Percentiles rank a stretch among this genome's conserved stretches.
These are phyloP conservation scores for Hypomecis atomaria DNA, from an alignment of 2,888 invertebrate species.

Conservation along the genomic window DNA sequence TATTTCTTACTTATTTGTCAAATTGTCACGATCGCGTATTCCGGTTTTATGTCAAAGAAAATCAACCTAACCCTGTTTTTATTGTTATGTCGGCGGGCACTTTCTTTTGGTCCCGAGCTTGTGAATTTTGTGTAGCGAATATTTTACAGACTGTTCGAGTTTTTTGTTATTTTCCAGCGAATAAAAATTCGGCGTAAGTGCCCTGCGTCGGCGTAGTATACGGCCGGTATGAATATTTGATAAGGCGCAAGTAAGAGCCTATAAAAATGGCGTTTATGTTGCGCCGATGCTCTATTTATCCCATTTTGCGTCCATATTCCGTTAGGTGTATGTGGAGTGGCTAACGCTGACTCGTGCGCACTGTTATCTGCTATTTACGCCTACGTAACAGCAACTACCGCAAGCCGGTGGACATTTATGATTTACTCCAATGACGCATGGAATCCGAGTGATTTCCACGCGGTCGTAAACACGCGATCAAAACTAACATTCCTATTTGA, in stretches of 20 bases:
- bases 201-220: neutral
- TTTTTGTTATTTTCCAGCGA: slow-evolving; percentile 10
- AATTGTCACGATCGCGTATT: slow-evolving; percentile 42
- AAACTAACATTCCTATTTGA: slow-evolving; percentile 30
- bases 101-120: slow-evolving; percentile 36
- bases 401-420: slow-evolving; percentile 38
- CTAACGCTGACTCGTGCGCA: slow-evolving; percentile 29
- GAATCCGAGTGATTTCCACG: slow-evolving; percentile 36
- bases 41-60: slow-evolving; percentile 37
- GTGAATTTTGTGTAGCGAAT: slow-evolving; percentile 32
- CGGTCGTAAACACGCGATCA: slow-evolving; percentile 34
- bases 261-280: slow-evolving; percentile 17
- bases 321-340: slow-evolving; percentile 32
- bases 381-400: slow-evolving; percentile 42
- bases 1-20: slow-evolving; percentile 37
- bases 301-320: slow-evolving; percentile 40
- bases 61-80: slow-evolving; percentile 39
- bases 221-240: slow-evolving; percentile 10
- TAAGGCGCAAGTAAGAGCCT: slow-evolving; percentile 1
- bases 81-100: slow-evolving; percentile 33
- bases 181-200: slow-evolving; percentile 10
- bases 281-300: slow-evolving; percentile 34
- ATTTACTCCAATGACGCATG: slow-evolving; percentile 38
- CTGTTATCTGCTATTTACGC: slow-evolving; percentile 43
- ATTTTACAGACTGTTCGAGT: slow-evolving; percentile 23